A percentile compares a stretch with the other conserved stretches of the same genome.
Conservation (phyloP, 30 jellyfish, hydroid and myxozoan genomes). For the Clytia hemisphaerica region DNA sequence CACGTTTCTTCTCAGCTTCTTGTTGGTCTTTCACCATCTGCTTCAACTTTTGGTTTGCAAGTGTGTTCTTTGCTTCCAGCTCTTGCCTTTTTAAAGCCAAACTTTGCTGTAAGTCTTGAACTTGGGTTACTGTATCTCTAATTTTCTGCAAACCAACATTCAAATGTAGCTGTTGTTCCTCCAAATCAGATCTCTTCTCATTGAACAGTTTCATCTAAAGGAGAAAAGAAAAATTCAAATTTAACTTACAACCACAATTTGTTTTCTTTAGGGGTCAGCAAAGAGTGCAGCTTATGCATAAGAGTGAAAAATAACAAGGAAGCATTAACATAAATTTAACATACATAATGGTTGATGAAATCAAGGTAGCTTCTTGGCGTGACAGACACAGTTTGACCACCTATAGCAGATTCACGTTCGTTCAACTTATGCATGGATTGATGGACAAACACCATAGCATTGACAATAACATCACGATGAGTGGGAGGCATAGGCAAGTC, state of each 20-base stretch:
- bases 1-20: conserved; percentile 97
- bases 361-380: conserved; percentile 96
- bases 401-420: conserved; percentile 72
- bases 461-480: conserved; percentile 92
- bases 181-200: conserved; percentile 93
- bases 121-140: conserved; percentile 96
- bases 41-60: conserved; percentile 88
- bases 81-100: conserved; percentile 92
- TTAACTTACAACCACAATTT: not conserved
- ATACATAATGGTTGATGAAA: conserved; percentile 94
- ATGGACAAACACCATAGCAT: conserved; percentile 98
- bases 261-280: too few species aligned
- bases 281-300: too few species aligned
- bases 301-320: not conserved
- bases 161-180: conserved; percentile 94
- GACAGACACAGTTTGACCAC: conserved; percentile 94
- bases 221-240: not conserved
- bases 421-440: conserved; percentile 89
- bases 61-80: conserved; percentile 91
- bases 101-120: conserved; percentile 92
- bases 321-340: too few species aligned
- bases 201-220: conserved; percentile 76
- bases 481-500: conserved; percentile 95
- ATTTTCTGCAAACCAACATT: conserved; percentile 95
- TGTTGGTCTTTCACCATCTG: conserved; percentile 98